phyloP scores from a whole-genome alignment of 2,888 invertebrate genomes.

The Noctua janthe region DNA sequence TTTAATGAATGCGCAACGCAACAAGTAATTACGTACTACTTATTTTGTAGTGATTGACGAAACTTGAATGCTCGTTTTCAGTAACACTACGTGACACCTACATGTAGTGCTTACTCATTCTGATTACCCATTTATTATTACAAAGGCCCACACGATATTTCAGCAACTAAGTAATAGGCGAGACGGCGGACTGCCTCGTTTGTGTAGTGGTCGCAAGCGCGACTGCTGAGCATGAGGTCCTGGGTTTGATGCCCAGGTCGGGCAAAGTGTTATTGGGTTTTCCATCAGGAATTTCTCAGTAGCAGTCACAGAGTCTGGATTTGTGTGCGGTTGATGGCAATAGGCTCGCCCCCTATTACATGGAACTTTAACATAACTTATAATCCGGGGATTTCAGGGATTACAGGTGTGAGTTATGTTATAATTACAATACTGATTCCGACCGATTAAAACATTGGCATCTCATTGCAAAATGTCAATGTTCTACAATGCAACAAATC shows the following conservation, averaged over 20 bases:
- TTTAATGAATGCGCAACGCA: neutral
- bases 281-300: neutral
- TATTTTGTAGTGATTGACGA: neutral
- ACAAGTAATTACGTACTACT: neutral
- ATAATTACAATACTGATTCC: neutral
- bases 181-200: neutral
- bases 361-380: neutral
- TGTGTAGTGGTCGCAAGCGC: neutral
- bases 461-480: neutral
- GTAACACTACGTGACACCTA: neutral
- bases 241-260: neutral
- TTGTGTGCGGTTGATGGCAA: neutral
- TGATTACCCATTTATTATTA: neutral
- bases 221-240: neutral
- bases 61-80: neutral
- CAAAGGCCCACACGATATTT: neutral
- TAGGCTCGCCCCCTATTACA: neutral
- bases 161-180: neutral
- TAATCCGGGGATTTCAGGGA: too few relatives aligned
- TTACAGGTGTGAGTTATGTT: neutral
- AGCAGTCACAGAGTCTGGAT: neutral
- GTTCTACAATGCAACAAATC: neutral
- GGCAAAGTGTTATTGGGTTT: neutral
- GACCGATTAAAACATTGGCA: neutral
- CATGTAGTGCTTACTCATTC: neutral